Evolutionary conservation across 2,888 invertebrate genomes (phyloP).

Genomic region (Aphidoletes aphidimyza): DNA sequence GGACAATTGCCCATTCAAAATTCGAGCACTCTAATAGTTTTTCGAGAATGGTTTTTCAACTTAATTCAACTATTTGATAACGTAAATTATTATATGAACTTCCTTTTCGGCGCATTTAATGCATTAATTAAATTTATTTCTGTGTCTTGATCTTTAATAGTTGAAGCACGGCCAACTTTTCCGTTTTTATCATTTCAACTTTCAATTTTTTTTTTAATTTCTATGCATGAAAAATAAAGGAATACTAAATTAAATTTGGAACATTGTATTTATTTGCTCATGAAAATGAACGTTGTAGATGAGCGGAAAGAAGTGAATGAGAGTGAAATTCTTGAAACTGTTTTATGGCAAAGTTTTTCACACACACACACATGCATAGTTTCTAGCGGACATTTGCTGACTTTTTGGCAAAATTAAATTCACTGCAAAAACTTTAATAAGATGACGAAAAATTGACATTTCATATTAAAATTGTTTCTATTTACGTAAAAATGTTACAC

Average conservation of each 20-base stretch:
- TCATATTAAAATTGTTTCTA: conserved; percentile 11
- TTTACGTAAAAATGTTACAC: neutral
- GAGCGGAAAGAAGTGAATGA: too few relatives aligned
- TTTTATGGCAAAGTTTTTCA: neutral
- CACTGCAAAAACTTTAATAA: neutral
- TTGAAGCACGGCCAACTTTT: neutral
- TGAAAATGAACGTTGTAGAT: too few relatives aligned
- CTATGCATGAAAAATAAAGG: too few relatives aligned
- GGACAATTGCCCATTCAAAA: conserved; percentile 35
- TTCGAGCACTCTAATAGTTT: conserved; percentile 35
- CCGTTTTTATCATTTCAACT: neutral
- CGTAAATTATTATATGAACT: conserved; percentile 33
- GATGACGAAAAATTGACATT: conserved; percentile 11
- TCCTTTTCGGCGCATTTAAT: neutral
- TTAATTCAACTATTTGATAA: conserved; percentile 40
- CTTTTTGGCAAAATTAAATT: neutral
- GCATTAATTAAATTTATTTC: conserved; percentile 35
- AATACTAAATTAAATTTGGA: too few relatives aligned
- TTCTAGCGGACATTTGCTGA: too few relatives aligned
- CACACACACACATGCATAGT: too few relatives aligned
- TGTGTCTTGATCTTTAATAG: neutral
- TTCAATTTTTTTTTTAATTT: neutral
- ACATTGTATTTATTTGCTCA: neutral
- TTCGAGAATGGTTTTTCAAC: neutral
- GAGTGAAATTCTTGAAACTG: neutral